Evolutionary conservation across 2,888 invertebrate genomes (phyloP).

Genomic region (Drosophila koepferae): DNA sequence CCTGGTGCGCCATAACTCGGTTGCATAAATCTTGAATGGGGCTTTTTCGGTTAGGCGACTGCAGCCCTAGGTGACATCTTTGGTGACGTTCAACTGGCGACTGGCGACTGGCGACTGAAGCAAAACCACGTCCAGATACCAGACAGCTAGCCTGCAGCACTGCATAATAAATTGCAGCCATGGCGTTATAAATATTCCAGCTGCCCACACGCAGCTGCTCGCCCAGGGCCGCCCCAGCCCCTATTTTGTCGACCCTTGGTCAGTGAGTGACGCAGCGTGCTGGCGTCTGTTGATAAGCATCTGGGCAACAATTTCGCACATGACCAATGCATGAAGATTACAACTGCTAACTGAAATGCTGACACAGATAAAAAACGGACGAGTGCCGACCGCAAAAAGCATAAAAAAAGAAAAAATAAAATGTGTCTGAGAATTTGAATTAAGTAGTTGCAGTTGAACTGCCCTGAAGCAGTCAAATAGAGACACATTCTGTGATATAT

Average conservation of each 20-base stretch:
- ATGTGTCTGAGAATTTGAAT: slow-evolving; percentile 21
- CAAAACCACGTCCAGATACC: slow-evolving; percentile 30
- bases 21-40: slow-evolving; percentile 78
- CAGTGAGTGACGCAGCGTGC: slow-evolving; percentile 33
- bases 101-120: slow-evolving; percentile 32
- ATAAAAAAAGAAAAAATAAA: slow-evolving; percentile 1
- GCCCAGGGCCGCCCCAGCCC: background rate
- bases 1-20: slow-evolving; percentile 71
- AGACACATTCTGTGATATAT: background rate
- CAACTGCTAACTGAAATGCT: slow-evolving; percentile 73
- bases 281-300: slow-evolving; percentile 75
- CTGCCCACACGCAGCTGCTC: slow-evolving; percentile 24
- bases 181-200: slow-evolving; percentile 81
- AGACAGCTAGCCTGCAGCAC: slow-evolving; percentile 60
- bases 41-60: slow-evolving; percentile 35
- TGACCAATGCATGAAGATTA: slow-evolving; percentile 72
- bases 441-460: slow-evolving; percentile 18
- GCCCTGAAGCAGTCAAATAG: background rate
- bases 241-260: background rate
- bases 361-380: slow-evolving; percentile 59
- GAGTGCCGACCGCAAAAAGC: background rate
- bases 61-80: slow-evolving; percentile 77
- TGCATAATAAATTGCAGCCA: slow-evolving; percentile 82
- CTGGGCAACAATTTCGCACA: slow-evolving; percentile 82
- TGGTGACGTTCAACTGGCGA: slow-evolving; percentile 60